phyloP scores from a whole-genome alignment of 2,888 invertebrate genomes.

The Halictus ligatus region DNA sequence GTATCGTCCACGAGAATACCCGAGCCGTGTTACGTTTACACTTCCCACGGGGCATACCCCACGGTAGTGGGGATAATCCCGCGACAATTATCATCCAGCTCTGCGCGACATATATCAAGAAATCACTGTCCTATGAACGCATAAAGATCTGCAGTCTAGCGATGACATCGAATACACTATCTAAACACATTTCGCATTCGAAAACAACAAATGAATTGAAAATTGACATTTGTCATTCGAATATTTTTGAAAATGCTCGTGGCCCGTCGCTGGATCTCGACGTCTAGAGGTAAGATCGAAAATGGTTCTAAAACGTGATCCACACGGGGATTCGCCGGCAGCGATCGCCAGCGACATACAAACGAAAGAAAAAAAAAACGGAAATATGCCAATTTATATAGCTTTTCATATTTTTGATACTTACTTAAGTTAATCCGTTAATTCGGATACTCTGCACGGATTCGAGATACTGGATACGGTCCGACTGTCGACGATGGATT shows the following conservation, averaged over 20 bases:
- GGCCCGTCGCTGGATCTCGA: not conserved
- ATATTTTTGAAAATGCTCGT: not conserved
- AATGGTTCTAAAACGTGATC: constrained; percentile 39
- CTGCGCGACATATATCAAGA: no score
- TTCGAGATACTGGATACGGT: not conserved
- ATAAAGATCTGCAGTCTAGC: no score
- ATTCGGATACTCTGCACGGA: constrained; percentile 22
- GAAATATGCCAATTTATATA: constrained; percentile 49
- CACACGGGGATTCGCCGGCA: constrained; percentile 21
- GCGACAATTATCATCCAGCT: no score
- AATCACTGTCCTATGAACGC: no score
- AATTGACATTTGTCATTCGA: not conserved
- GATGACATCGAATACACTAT: no score
- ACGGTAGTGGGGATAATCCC: no score
- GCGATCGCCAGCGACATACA: constrained; percentile 1
- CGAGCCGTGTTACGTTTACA: no score
- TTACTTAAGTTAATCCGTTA: constrained; percentile 48
- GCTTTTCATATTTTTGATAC: constrained; percentile 64
- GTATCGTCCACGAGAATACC: no score
- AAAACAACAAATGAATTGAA: not conserved
- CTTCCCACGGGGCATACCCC: no score
- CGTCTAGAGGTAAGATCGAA: constrained; percentile 46
- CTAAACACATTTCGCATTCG: no score
- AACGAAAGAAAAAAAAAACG: not conserved
- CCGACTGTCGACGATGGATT: constrained; percentile 13